A percentile compares a stretch with the other conserved stretches of the same genome.
Evolutionary conservation across 2,888 invertebrate species (phyloP).

Genomic region (Ceratothoa steindachneri): DNA sequence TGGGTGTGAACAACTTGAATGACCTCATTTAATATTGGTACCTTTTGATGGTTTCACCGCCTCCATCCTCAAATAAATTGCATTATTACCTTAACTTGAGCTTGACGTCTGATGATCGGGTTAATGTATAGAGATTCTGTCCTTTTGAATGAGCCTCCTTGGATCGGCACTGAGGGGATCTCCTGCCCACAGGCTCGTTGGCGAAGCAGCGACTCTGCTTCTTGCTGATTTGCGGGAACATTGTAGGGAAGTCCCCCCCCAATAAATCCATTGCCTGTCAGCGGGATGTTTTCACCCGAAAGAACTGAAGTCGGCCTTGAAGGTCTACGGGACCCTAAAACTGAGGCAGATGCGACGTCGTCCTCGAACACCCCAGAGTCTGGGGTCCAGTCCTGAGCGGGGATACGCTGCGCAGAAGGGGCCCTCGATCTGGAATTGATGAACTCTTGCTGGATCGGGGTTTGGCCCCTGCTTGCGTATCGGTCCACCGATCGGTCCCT

Average conservation of each 20-base stretch:
- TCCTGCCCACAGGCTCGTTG: slow-evolving; percentile 68
- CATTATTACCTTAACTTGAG: slow-evolving; percentile 49
- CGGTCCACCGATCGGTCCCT: slow-evolving; percentile 72
- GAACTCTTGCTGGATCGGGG: slow-evolving; percentile 34
- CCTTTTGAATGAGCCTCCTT: slow-evolving; percentile 60
- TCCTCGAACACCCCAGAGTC: slow-evolving; percentile 51
- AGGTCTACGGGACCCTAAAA: slow-evolving; percentile 26
- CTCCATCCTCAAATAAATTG: too few relatives aligned
- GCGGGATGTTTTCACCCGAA: slow-evolving; percentile 37
- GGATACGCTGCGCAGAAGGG: slow-evolving; percentile 52
- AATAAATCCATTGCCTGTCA: slow-evolving; percentile 37
- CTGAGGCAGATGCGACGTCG: slow-evolving; percentile 31
- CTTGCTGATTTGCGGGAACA: slow-evolving; percentile 45
- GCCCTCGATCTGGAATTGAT: slow-evolving; percentile 46
- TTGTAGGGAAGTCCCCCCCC: slow-evolving; percentile 38
- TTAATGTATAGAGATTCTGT: slow-evolving; percentile 81
- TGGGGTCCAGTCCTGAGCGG: slow-evolving; percentile 50
- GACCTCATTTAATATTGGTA: too few relatives aligned
- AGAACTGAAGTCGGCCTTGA: slow-evolving; percentile 38
- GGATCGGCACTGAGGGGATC: slow-evolving; percentile 72
- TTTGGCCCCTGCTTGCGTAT: slow-evolving; percentile 43
- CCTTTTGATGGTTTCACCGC: too few relatives aligned
- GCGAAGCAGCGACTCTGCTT: slow-evolving; percentile 41
- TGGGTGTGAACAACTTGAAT: too few relatives aligned
- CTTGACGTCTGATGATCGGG: slow-evolving; percentile 54